These are phyloP conservation scores for Crocodylus rhombifer DNA, from an alignment of 2,797 vertebrate species.

Conservation along the genomic window DNA sequence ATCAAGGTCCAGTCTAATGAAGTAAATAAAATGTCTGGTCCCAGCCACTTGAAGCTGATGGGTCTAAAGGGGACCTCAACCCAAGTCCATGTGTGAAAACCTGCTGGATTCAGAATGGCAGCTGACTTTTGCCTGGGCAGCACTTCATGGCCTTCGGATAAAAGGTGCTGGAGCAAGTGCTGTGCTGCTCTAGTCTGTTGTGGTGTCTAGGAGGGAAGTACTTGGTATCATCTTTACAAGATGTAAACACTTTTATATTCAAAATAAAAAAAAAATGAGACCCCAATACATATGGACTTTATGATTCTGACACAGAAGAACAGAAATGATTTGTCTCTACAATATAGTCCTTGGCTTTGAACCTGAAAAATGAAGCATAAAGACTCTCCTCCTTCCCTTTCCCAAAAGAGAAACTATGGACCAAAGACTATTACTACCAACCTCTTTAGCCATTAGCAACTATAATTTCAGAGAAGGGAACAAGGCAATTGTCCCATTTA, in stretches of 20 bases:
- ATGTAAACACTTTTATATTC: neutral
- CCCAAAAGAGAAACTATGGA: slow-evolving; percentile 24
- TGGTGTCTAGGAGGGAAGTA: slow-evolving; percentile 38
- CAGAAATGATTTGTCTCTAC: neutral
- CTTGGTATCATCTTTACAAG: neutral
- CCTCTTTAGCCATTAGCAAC: neutral
- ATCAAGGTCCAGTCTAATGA: too few species aligned
- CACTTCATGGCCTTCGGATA: neutral
- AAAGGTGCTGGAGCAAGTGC: slow-evolving; percentile 26
- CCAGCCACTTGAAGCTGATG: too few species aligned
- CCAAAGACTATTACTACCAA: neutral
- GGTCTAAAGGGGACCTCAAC: neutral
- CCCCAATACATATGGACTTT: too few species aligned
- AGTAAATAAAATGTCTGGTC: neutral
- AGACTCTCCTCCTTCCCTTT: neutral
- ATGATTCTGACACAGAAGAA: too few species aligned
- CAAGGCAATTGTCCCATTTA: neutral
- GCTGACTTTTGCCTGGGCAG: neutral
- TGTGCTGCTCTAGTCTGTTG: slow-evolving; percentile 7
- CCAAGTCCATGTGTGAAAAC: neutral
- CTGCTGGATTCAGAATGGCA: neutral
- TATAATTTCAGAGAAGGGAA: slow-evolving; percentile 50
- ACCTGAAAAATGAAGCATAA: neutral
- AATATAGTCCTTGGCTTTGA: slow-evolving; percentile 44
- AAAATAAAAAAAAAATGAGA: too few species aligned